These are phyloP conservation scores for Zeus faber DNA, from an alignment of 2,113 vertebrate genomes.

Conservation along the genomic window DNA sequence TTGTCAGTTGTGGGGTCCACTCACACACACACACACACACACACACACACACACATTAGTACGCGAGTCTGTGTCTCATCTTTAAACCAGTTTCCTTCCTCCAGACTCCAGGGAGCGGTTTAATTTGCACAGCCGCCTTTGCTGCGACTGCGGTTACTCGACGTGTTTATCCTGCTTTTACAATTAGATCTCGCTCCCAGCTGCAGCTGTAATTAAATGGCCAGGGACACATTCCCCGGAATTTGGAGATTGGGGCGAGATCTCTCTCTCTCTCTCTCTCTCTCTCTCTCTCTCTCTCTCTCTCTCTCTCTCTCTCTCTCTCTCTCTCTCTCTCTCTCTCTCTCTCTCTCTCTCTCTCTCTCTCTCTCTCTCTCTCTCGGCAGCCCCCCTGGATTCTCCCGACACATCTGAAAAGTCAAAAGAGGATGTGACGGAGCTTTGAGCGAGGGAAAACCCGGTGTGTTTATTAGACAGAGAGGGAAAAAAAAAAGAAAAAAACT, in stretches of 20 bases:
- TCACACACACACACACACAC: too few species aligned
- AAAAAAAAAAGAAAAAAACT: too few species aligned
- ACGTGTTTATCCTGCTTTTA: constrained; percentile 72
- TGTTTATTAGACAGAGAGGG: too few species aligned
- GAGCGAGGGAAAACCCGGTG: too few species aligned
- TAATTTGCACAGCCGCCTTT: constrained; percentile 65
- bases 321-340: constrained; percentile 8
- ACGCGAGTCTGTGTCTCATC: constrained; percentile 54
- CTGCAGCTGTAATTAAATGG: constrained; percentile 65
- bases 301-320: constrained; percentile 22
- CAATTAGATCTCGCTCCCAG: constrained; percentile 69
- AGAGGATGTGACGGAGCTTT: too few species aligned
- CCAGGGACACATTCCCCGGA: constrained; percentile 40
- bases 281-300: constrained; percentile 17
- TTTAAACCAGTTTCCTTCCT: constrained; percentile 69
- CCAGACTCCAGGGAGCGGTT: constrained; percentile 56
- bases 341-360: constrained; percentile 13
- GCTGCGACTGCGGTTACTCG: constrained; percentile 34
- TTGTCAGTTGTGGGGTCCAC: too few species aligned
- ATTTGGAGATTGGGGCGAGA: constrained; percentile 48
- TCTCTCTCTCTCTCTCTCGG: constrained; percentile 25
- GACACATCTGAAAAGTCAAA: constrained; percentile 30
- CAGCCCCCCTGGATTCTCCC: constrained; percentile 6
- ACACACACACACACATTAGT: constrained; percentile 39
- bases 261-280: constrained; percentile 12